A percentile compares a stretch with the other conserved stretches of the same genome.
These are phyloP conservation scores for Spatulosminthurus flaviceps DNA, from an alignment of 2,888 invertebrate genomes.

Conservation along the genomic window DNA sequence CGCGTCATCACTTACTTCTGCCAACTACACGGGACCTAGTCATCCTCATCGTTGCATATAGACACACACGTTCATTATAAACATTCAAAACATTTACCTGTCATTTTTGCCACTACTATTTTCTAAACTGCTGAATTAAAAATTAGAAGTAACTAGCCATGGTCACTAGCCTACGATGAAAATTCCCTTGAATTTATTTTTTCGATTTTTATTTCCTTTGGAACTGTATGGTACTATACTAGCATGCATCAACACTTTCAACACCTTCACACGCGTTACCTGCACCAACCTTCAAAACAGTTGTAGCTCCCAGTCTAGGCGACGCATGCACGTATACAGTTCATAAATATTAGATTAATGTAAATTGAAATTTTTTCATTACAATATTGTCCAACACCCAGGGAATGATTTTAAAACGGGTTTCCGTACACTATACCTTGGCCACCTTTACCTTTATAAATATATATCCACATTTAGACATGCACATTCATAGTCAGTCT, in stretches of 20 bases:
- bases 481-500: too few relatives aligned
- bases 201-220: not conserved
- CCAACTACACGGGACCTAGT: not conserved
- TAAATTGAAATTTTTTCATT: slow-evolving; percentile 25
- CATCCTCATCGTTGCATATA: too few relatives aligned
- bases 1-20: not conserved
- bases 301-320: too few relatives aligned
- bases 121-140: too few relatives aligned
- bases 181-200: not conserved
- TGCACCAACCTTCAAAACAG: not conserved
- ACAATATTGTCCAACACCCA: not conserved
- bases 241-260: slow-evolving; percentile 16
- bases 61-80: too few relatives aligned
- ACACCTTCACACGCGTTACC: slow-evolving; percentile 15
- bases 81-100: too few relatives aligned
- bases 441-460: too few relatives aligned
- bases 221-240: not conserved
- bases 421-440: not conserved
- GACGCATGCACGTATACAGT: too few relatives aligned
- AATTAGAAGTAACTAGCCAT: too few relatives aligned
- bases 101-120: too few relatives aligned
- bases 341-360: slow-evolving; percentile 10
- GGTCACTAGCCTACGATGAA: not conserved
- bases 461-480: too few relatives aligned
- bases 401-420: not conserved